These are phyloP conservation scores for Nesometra sesokonis DNA, from an alignment of 35 echinoderm and acorn worm genomes.

Conservation along the genomic window DNA sequence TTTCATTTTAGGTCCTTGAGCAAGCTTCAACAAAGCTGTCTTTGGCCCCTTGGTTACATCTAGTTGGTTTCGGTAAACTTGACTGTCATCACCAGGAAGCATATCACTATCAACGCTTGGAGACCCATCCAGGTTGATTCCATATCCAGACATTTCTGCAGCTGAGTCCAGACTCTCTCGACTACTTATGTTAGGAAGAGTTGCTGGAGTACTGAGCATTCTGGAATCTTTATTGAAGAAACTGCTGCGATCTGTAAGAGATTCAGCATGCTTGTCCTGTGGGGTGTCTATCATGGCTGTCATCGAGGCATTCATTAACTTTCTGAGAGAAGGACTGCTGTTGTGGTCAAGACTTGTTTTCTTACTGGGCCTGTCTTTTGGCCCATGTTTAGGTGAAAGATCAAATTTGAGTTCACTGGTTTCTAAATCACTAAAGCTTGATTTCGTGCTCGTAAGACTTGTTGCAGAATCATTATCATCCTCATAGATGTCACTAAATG, in stretches of 20 bases:
- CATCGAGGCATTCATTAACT: constrained; percentile 66
- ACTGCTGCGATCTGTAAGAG: constrained; percentile 32
- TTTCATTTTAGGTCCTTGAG: constrained; percentile 29
- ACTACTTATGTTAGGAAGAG: constrained; percentile 67
- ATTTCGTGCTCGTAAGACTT: constrained; percentile 2
- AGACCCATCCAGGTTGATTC: neutral
- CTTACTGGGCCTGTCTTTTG: neutral
- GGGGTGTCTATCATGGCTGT: constrained; percentile 65
- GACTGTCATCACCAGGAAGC: constrained; percentile 75
- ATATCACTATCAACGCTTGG: constrained; percentile 65
- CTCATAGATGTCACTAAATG: neutral
- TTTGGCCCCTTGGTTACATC: constrained; percentile 60
- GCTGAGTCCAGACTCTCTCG: constrained; percentile 77
- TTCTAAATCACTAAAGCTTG: constrained; percentile 24
- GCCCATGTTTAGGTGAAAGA: constrained; percentile 30
- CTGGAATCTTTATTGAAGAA: constrained; percentile 37
- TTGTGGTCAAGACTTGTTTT: constrained; percentile 19
- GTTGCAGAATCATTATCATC: constrained; percentile 4
- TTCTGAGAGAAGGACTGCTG: constrained; percentile 35
- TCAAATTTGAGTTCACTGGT: constrained; percentile 45
- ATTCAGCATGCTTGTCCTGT: constrained; percentile 43
- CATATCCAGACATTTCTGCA: constrained; percentile 19
- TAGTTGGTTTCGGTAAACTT: constrained; percentile 26
- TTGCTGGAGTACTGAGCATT: constrained; percentile 36
- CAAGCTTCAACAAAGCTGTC: neutral